phyloP scores from a whole-genome alignment of 2,888 invertebrate species.

The Anorthoa munda region DNA sequence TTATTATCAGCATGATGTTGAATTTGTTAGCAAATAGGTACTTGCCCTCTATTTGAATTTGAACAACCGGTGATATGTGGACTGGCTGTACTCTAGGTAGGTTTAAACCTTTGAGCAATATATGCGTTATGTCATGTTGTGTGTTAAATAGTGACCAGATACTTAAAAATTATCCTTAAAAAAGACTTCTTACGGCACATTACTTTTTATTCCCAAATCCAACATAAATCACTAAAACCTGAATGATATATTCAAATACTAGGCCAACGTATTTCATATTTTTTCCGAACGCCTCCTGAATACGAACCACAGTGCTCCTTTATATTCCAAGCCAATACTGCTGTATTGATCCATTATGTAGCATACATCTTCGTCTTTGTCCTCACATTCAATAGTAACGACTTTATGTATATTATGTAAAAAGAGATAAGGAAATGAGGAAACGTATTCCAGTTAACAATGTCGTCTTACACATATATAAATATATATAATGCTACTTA shows the following conservation, averaged over 20 bases:
- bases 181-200: too few species aligned
- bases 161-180: too few species aligned
- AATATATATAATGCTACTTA: too few species aligned
- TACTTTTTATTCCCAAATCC: not conserved
- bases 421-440: not conserved
- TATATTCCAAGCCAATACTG: conserved; percentile 66
- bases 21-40: too few species aligned
- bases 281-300: conserved; percentile 51
- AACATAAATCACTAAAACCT: conserved; percentile 14
- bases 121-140: too few species aligned
- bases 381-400: conserved; percentile 49
- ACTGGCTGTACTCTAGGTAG: too few species aligned
- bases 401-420: conserved; percentile 3
- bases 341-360: conserved; percentile 68
- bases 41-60: too few species aligned
- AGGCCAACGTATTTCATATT: conserved; percentile 56
- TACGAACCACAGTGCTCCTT: conserved; percentile 56
- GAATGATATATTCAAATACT: conserved; percentile 49
- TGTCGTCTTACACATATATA: not conserved
- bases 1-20: too few species aligned
- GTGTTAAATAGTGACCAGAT: too few species aligned
- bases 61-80: too few species aligned
- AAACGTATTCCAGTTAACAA: not conserved
- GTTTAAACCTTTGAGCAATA: too few species aligned
- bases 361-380: conserved; percentile 54